These are phyloP conservation scores for Camponotus pennsylvanicus DNA, from an alignment of 1,140 invertebrate species.

Conservation along the genomic window DNA sequence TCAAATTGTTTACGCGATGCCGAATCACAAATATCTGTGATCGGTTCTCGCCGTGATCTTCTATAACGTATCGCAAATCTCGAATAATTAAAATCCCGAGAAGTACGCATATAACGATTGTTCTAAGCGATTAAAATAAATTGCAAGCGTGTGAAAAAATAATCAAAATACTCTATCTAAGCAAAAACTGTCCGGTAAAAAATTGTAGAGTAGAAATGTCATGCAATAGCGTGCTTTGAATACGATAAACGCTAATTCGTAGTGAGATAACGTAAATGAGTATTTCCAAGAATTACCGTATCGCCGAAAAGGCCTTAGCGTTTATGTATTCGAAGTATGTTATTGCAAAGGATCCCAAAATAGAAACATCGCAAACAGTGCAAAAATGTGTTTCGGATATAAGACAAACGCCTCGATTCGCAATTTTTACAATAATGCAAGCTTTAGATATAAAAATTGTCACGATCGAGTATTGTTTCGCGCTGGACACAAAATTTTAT, in stretches of 20 bases:
- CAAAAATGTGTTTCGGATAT: conserved; percentile 1
- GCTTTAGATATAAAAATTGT: neutral
- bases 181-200: conserved; percentile 40
- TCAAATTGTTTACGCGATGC: conserved; percentile 35
- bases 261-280: neutral
- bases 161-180: conserved; percentile 4
- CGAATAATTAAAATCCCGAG: conserved; percentile 11
- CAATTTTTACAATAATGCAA: neutral
- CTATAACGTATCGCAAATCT: neutral
- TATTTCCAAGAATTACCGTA: neutral
- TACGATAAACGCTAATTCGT: conserved; percentile 20
- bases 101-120: neutral
- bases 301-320: neutral
- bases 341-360: conserved; percentile 3
- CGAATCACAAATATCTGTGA: conserved; percentile 3
- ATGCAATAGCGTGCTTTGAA: conserved; percentile 30
- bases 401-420: neutral
- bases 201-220: conserved; percentile 17
- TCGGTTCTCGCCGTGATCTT: neutral
- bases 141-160: conserved; percentile 17
- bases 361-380: neutral
- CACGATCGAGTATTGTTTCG: neutral
- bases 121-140: conserved; percentile 16
- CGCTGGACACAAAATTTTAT: neutral
- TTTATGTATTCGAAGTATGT: conserved; percentile 12